Evolutionary conservation across 2,888 invertebrate genomes (phyloP), one percentile per base, ranked within the genome.

Genomic region (Automeris io): DNA sequence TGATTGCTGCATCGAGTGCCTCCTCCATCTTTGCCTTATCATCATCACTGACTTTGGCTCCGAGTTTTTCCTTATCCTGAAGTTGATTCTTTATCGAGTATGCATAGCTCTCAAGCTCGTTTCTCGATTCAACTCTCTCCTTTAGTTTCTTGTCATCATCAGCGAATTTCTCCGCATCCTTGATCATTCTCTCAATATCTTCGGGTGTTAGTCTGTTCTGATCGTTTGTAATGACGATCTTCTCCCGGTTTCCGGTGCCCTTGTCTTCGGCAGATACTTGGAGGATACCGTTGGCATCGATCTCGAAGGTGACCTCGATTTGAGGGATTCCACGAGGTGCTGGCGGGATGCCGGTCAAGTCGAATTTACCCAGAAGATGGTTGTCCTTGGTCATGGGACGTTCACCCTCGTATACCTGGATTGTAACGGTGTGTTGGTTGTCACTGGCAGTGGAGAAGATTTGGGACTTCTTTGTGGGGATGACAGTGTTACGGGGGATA

Each of bases 371-470:
- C 44, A 99, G 90, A 51, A 97, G 89, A 83, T 99, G 99, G 87
- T 99, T 99, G 86, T 99, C 99, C 86, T 99, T 99, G 51, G 99
- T 99, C 99, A 99, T 98, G 18, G 99, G 98, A 63, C 99, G 93
- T 85, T 99, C 99, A 59, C 99, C 99, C 87, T 99, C 99, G 76
- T 96, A 99, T 0, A 98, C 97, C 82, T 97, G 96, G 73, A 99
- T 99, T 52, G 98, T 99, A 37, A 99, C 99, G 2, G 98, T 98
- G 81, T 98, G 97, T 78, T 99, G 99, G 82, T 99, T 99, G 78
- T 99, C 99, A 18, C 97, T 95, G 39, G 99, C 98, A 1, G 99
- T 99, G 0, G 98, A 98, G 92, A 99, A 99, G 71, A 99, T 97
- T 85, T 99, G 99, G 0, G 97, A 96, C 78, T 99, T 99, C 89